Base-by-base conservation (phyloP, 2,113 vertebrate species). In the Clarias gariepinus region DNA sequence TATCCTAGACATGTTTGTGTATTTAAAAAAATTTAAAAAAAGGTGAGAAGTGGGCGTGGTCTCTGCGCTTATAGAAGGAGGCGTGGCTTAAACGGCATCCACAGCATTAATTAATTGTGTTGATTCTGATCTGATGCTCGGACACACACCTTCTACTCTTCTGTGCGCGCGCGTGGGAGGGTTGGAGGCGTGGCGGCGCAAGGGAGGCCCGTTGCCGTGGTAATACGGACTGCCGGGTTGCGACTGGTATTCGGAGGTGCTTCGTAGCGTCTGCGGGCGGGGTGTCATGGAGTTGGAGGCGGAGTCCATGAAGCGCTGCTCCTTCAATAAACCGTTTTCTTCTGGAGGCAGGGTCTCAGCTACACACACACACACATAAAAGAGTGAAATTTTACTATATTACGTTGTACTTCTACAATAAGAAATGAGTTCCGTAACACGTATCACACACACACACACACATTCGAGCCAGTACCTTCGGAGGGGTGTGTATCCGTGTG, bases 141-240 rank as follows among this genome's bases (percentile, higher is more conserved):
- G n/a, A 87, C 25, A 41, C 73, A 28, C 78, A 99, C 97, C 97
- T 97, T 98, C 97, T 41, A 95, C 96, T 87, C 94, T 93, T 90
- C 93, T 94, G 89, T 96, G 96, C 0, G 94, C 91, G 85, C 94
- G 95, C 1, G 91, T 95, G 23, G 94, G 91, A 0, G 93, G 89
- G 91, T 93, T 93, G 68, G 96, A 93, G n/a, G 96, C 89, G 57
- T 93, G 94, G 79, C 94, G 95, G 30, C 91, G 94, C 80, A 95
- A 90, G 13, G 92, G 4, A 0, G 94, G 90, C 66, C 90, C 86
- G 84, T 91, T 92, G 85, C 92, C 88, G 16, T 94, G 92, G 88
- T 94, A 96, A 88, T 93, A 96, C 0, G 93, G 90, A 90, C 92
- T 89, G 90, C 90, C 92, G 88, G 94, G 91, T 84, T 94, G 91